These are phyloP conservation scores for Papilio polytes DNA, from an alignment of 1,140 invertebrate species.

Conservation along the genomic window DNA sequence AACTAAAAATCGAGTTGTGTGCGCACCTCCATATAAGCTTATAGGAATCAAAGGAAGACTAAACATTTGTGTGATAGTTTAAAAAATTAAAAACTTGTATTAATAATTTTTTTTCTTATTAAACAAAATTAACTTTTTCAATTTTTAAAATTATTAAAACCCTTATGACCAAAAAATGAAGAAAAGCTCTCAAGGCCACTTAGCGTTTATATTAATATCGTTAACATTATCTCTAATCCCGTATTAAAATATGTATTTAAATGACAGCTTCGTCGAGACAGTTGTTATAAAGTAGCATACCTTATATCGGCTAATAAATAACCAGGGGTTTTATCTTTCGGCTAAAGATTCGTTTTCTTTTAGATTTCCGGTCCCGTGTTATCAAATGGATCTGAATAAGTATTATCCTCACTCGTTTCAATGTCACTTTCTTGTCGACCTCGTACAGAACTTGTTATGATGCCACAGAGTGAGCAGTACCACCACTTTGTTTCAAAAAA, in stretches of 20 bases:
- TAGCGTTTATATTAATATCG: slow-evolving; percentile 37
- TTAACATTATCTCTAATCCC: slow-evolving; percentile 38
- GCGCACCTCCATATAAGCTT: too few species aligned
- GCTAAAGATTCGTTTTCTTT: slow-evolving; percentile 31
- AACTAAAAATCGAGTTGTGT: too few species aligned
- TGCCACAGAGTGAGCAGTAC: not conserved
- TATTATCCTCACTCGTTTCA: slow-evolving; percentile 16
- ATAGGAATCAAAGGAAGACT: too few species aligned
- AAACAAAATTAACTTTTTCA: too few species aligned
- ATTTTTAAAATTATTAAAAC: slow-evolving; percentile 15
- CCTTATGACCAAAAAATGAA: not conserved
- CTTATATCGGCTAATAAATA: slow-evolving; percentile 12
- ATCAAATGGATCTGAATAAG: slow-evolving; percentile 30
- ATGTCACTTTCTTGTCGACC: slow-evolving; percentile 30
- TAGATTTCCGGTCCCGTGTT: slow-evolving; percentile 32
- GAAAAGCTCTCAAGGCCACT: slow-evolving; percentile 24
- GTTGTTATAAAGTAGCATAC: slow-evolving; percentile 8
- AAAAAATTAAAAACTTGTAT: too few species aligned
- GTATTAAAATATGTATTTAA: slow-evolving; percentile 28
- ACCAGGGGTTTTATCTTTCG: slow-evolving; percentile 13
- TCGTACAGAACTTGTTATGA: not conserved
- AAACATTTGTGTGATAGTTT: too few species aligned
- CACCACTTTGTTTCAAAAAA: not conserved
- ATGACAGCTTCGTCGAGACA: not conserved
- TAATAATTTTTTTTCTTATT: too few species aligned